Evolutionary conservation across 2,797 vertebrate genomes (phyloP).

Genomic region (Trachops cirrhosus): DNA sequence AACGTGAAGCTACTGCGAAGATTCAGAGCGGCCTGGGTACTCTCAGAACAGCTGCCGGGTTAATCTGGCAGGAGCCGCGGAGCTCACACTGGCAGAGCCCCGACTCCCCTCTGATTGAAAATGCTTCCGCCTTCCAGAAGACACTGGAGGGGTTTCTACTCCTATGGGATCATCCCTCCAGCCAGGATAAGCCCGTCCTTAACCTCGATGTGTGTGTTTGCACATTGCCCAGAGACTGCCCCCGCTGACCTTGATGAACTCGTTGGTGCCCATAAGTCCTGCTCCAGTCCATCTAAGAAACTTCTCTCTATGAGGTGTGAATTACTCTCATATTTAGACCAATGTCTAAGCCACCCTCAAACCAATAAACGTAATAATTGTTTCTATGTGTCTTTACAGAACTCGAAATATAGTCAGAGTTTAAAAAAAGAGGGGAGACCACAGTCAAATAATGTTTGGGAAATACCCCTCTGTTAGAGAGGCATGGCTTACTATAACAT

Average conservation of each 20-base stretch:
- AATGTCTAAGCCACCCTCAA: background rate
- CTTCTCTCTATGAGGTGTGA: background rate
- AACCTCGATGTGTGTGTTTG: background rate
- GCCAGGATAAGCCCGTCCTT: background rate
- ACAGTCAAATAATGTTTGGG: background rate
- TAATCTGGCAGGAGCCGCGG: background rate
- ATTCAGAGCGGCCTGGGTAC: background rate
- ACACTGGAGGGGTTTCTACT: background rate
- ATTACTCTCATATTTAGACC: background rate
- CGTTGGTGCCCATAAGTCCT: fast-evolving
- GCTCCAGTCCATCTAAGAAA: background rate
- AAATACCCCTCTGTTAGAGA: background rate
- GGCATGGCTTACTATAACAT: background rate
- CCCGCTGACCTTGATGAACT: background rate
- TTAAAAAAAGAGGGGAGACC: background rate
- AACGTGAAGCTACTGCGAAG: background rate
- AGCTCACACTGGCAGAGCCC: background rate
- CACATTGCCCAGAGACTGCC: no score
- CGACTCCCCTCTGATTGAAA: background rate
- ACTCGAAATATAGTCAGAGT: background rate
- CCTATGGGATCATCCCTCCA: background rate
- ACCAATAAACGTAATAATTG: background rate
- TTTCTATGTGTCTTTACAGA: background rate
- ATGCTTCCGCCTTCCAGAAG: background rate
- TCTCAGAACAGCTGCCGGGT: background rate